Evolutionary conservation across 2,797 vertebrate species (phyloP).

Genomic region (Propithecus perrieri): DNA sequence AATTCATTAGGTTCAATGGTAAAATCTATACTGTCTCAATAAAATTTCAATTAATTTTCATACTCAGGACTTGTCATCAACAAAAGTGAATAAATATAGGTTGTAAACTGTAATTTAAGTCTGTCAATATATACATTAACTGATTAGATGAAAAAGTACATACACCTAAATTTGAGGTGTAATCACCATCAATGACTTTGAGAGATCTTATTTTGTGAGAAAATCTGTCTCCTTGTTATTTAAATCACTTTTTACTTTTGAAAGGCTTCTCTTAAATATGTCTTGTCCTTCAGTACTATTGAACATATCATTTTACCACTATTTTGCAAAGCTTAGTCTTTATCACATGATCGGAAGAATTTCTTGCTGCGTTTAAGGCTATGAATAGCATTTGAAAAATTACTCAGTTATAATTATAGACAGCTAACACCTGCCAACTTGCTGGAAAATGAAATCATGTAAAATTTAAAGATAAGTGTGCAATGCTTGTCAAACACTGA

Average conservation of each 20-base stretch:
- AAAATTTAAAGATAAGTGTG: conserved; percentile 73
- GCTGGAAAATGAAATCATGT: conserved; percentile 79
- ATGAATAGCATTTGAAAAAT: conserved; percentile 81
- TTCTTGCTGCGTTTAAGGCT: conserved; percentile 77
- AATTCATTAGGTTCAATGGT: background rate
- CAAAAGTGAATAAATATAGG: conserved; percentile 45
- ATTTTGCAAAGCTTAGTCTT: conserved; percentile 69
- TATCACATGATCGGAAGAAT: conserved; percentile 77
- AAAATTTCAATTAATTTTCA: conserved; percentile 55
- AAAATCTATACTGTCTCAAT: conserved; percentile 51
- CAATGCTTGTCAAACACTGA: conserved; percentile 59
- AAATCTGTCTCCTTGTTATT: conserved; percentile 4
- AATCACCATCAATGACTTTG: background rate
- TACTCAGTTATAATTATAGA: conserved; percentile 81
- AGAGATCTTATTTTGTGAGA: conserved; percentile 39
- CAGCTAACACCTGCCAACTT: conserved; percentile 77
- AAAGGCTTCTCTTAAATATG: conserved; percentile 41
- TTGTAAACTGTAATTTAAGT: conserved; percentile 33
- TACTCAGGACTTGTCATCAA: conserved; percentile 31
- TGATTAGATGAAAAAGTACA: conserved; percentile 30
- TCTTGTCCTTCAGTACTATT: conserved; percentile 18
- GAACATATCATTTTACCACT: conserved; percentile 55
- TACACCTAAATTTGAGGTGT: conserved; percentile 44
- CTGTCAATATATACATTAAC: background rate
- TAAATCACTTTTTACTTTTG: conserved; percentile 48